These are phyloP conservation scores for Dysmachus trigonus DNA, from an alignment of 2,888 invertebrate species.

Conservation along the genomic window DNA sequence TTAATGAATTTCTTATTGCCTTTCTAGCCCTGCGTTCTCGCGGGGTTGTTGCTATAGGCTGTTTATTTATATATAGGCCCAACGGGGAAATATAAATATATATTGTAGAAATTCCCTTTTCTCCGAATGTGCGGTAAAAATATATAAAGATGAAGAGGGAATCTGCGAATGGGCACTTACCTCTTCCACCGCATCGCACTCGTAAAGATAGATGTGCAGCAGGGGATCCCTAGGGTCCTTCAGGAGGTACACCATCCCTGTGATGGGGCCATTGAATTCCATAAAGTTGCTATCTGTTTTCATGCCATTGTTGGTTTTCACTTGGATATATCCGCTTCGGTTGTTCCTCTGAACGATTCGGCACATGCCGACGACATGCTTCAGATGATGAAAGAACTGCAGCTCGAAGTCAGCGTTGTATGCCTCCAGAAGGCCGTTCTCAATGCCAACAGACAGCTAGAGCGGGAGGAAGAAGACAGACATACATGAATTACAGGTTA, in stretches of 20 bases:
- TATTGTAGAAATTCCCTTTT: not conserved
- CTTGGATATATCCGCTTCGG: constrained; percentile 59
- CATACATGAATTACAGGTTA: constrained; percentile 51
- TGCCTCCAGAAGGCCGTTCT: constrained; percentile 74
- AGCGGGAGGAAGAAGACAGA: constrained; percentile 49
- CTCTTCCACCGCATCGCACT: constrained; percentile 72
- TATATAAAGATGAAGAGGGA: not conserved
- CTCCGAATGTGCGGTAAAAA: not conserved
- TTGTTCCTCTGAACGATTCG: constrained; percentile 60
- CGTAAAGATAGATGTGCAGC: constrained; percentile 78
- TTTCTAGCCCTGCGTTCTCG: not conserved
- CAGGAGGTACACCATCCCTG: constrained; percentile 77
- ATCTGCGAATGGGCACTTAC: constrained; percentile 67
- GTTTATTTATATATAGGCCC: too few relatives aligned
- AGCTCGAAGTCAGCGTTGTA: constrained; percentile 77
- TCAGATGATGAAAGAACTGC: constrained; percentile 72
- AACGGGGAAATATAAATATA: not conserved
- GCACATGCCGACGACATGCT: constrained; percentile 69
- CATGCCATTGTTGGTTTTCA: constrained; percentile 53
- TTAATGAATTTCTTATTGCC: constrained; percentile 5
- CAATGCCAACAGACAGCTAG: constrained; percentile 77
- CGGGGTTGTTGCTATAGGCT: not conserved
- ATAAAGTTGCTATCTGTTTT: constrained; percentile 58
- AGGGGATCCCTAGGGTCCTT: constrained; percentile 77
- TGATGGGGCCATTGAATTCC: constrained; percentile 68